Evolutionary conservation across 2,113 vertebrate genomes (phyloP).

Genomic region (Peucedramus taeniatus): DNA sequence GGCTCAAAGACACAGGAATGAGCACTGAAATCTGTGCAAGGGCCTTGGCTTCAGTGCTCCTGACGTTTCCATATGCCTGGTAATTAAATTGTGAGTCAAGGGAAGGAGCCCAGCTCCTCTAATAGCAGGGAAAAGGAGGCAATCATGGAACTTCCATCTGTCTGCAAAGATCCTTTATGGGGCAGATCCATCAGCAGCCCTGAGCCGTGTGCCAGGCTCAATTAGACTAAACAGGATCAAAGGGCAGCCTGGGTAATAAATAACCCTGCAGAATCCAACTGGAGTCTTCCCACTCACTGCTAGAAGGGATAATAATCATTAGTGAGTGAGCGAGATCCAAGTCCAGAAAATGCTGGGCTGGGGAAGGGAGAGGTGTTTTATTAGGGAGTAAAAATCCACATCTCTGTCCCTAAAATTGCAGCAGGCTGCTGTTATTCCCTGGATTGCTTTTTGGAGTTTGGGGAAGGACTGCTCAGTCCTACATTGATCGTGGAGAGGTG

Average conservation of each 20-base stretch:
- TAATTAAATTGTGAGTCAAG: constrained; percentile 40
- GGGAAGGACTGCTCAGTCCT: not conserved
- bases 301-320: not conserved
- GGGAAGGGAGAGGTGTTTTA: not conserved
- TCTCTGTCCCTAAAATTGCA: not conserved
- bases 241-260: constrained; percentile 54
- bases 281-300: not conserved
- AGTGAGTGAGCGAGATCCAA: not conserved
- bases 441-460: not conserved
- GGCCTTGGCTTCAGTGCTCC: not conserved
- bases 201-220: constrained; percentile 39
- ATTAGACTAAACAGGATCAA: constrained; percentile 61
- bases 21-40: not conserved
- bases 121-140: constrained; percentile 38
- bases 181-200: constrained; percentile 50
- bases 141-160: constrained; percentile 53
- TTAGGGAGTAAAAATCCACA: not conserved
- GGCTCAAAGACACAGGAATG: not conserved
- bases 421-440: not conserved
- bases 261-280: not conserved
- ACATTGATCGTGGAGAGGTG: not conserved
- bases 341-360: not conserved
- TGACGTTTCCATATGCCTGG: not conserved
- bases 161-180: constrained; percentile 25
- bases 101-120: constrained; percentile 30